Percentiles rank a stretch among this genome's conserved stretches.
phyloP scores from a whole-genome alignment of 2,888 invertebrate species.

The Antheraea yamamai region DNA sequence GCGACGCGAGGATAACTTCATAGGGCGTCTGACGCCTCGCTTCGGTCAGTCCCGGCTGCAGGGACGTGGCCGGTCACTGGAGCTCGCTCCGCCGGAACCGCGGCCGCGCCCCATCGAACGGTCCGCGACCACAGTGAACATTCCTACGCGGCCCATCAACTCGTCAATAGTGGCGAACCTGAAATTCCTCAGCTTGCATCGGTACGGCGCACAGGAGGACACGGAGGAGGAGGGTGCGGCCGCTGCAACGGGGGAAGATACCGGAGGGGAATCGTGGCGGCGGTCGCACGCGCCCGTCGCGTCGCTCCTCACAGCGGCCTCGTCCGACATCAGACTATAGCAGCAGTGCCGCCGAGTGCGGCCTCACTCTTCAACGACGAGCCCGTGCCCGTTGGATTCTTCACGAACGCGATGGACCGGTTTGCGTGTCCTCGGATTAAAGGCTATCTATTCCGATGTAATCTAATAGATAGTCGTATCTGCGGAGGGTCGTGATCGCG shows the following conservation, averaged over 20 bases:
- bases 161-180: conserved; percentile 72
- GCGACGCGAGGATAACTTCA: conserved; percentile 66
- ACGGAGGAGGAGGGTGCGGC: conserved; percentile 36
- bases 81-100: conserved; percentile 54
- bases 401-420: neutral
- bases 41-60: conserved; percentile 73
- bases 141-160: conserved; percentile 65
- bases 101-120: conserved; percentile 65
- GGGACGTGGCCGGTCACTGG: conserved; percentile 72
- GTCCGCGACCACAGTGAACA: conserved; percentile 68
- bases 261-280: conserved; percentile 36
- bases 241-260: conserved; percentile 25
- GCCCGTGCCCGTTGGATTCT: neutral
- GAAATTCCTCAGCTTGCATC: conserved; percentile 72
- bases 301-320: conserved; percentile 56
- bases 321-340: conserved; percentile 67
- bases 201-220: conserved; percentile 65
- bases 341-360: conserved; percentile 20
- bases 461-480: conserved; percentile 3
- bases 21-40: conserved; percentile 71
- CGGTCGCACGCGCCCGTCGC: conserved; percentile 38
- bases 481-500: neutral
- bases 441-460: conserved; percentile 14
- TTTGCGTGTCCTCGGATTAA: neutral
- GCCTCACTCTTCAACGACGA: neutral